These are phyloP conservation scores for Onychorhynchus coronatus DNA, from an alignment of 2,113 vertebrate genomes.

Conservation along the genomic window DNA sequence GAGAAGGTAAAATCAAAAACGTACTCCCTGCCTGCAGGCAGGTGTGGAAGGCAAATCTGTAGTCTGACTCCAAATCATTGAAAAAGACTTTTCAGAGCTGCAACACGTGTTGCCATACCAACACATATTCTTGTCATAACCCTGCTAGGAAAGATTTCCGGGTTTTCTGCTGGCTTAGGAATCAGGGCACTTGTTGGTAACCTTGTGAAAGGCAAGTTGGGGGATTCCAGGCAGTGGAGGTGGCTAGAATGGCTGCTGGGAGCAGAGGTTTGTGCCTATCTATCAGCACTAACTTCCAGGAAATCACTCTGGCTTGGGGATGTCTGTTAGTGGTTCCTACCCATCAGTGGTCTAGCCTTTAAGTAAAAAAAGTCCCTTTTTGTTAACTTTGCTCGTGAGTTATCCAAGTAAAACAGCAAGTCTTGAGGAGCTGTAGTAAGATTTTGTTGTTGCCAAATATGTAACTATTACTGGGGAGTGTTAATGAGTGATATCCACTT, in stretches of 20 bases:
- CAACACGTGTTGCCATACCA: background rate
- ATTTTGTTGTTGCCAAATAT: background rate
- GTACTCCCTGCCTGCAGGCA: background rate
- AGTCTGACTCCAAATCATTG: background rate
- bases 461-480: background rate
- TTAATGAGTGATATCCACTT: background rate
- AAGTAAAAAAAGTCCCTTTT: background rate
- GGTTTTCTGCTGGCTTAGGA: background rate
- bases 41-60: background rate
- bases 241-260: background rate
- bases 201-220: background rate
- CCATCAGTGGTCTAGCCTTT: background rate
- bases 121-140: background rate
- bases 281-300: background rate
- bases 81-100: background rate
- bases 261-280: background rate
- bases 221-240: background rate
- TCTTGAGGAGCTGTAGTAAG: background rate
- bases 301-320: background rate
- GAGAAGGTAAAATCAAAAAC: background rate
- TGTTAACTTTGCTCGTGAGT: background rate
- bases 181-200: background rate
- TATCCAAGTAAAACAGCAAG: background rate
- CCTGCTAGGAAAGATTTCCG: background rate
- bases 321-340: background rate